Conservation (phyloP, 2,113 vertebrate species). For the Caracal caracal region DNA sequence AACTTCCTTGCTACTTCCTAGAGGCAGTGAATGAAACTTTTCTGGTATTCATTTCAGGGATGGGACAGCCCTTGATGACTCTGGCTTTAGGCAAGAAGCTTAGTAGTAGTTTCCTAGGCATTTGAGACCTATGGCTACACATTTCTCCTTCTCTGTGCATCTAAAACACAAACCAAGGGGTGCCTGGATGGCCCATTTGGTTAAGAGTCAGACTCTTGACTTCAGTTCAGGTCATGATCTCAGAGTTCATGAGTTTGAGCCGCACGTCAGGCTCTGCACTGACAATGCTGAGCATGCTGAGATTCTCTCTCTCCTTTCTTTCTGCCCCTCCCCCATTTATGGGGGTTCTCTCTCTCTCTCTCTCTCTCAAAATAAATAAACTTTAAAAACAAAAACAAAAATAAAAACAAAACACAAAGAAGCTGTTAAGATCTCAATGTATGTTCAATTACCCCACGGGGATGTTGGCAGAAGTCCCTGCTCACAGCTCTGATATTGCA, state of each 20-base stretch:
- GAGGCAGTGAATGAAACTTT: not conserved
- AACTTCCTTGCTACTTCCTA: not conserved
- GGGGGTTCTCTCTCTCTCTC: too few relatives aligned
- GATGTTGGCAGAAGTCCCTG: not conserved
- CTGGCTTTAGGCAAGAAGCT: not conserved
- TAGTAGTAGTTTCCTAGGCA: not conserved
- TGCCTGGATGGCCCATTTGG: too few relatives aligned
- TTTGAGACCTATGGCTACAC: not conserved
- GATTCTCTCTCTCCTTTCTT: too few relatives aligned
- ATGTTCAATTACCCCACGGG: not conserved
- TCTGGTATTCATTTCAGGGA: not conserved
- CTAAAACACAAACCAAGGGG: slow-evolving; percentile 8
- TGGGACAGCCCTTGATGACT: not conserved
- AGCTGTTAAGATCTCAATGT: not conserved
- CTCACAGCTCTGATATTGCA: not conserved
- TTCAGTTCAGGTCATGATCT: too few relatives aligned
- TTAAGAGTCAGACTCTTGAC: too few relatives aligned
- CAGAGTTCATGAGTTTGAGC: too few relatives aligned
- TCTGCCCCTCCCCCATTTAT: too few relatives aligned
- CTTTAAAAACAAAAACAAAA: too few relatives aligned
- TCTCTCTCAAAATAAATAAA: too few relatives aligned
- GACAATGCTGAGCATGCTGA: too few relatives aligned
- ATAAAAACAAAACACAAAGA: not conserved
- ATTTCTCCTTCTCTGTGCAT: not conserved
- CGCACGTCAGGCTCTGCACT: too few relatives aligned